Base-by-base conservation (phyloP, 37 sponge, comb jelly and placozoan genomes). In the Halichondria panicea region DNA sequence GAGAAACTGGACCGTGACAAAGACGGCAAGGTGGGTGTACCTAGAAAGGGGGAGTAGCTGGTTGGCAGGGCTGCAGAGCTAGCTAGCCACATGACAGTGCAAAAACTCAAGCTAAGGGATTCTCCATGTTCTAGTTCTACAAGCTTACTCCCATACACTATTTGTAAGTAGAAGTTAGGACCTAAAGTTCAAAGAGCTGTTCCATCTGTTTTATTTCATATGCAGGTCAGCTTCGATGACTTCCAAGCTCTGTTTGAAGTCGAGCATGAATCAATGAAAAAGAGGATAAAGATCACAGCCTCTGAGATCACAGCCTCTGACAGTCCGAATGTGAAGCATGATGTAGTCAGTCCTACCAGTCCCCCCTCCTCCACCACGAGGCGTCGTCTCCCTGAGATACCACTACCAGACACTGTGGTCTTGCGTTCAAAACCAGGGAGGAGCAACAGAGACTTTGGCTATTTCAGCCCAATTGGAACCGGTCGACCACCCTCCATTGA, bases 21-120 rank as follows among this genome's bases (percentile, higher is more conserved):
- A 22, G 88, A 87, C 62, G 88, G 88, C 69, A 87, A 81, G 70
- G 88, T 87, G n/a, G 68, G 50, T 77, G 8, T 37, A 9, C 45
- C 13, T 35, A 6, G n/a, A 68, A 43, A 68, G 68, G 4, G 46
- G 68, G 68, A 27, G 68, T 68, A 68, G 68, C 68, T 68, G 18
- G 46, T 68, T 27, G 13, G 5, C 4, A 15, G 25, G 21, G n/a
- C 22, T 15, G 15, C 68, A 5, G n/a, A n/a, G n/a, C n/a, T n/a
- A n/a, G n/a, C n/a, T n/a, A n/a, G n/a, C n/a, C n/a, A n/a, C n/a
- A n/a, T n/a, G n/a, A n/a, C n/a, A n/a, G n/a, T n/a, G n/a, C n/a
- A n/a, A n/a, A n/a, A n/a, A n/a, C n/a, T n/a, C n/a, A n/a, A n/a
- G n/a, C n/a, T n/a, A n/a, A n/a, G n/a, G n/a, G n/a, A n/a, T n/a